Evolutionary conservation across 1,140 invertebrate genomes (phyloP), one percentile per base, ranked within the genome.

Genomic region (Spodoptera litura): DNA sequence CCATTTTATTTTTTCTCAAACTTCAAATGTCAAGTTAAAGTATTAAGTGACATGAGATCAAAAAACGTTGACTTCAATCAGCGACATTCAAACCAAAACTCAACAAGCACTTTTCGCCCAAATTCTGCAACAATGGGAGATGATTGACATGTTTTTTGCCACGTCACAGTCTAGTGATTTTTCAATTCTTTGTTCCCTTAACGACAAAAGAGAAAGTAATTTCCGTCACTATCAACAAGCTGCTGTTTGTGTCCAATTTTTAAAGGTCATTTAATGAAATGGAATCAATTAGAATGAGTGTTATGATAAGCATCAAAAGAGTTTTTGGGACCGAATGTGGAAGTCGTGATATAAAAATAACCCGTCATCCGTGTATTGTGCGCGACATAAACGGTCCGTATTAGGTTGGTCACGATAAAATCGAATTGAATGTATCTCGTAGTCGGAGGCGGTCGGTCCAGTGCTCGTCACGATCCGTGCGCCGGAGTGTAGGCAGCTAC

Each of bases 401-500:
- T 86, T 81, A 83, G 79, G 56, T 80, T 66, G 75, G 77, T 78
- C 64, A 85, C 78, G 85, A 84, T 86, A 87, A 87, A 78, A 87
- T 88, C 79, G 82, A 84, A 81, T 82, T 58, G 82, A 83, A 81
- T 80, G 64, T 58, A 74, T 68, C 58, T 79, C 35, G 66, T 73
- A 86, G 83, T 83, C 83, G 81, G 82, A 84, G 51, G 80, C 78
- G 76, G 77, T 82, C 80, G 80, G 78, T 79, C 78, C 80, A 79
- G 80, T 77, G 83, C 78, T 79, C 88, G 90, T 90, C 87, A 92
- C 88, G 91, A 91, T 83, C 83, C 80, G 79, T 83, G 88, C 85
- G 84, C 87, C 82, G 76, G 83, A 85, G 88, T 89, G 90, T 91
- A 88, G 89, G 91, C 89, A 90, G 87, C 91, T 92, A 94, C 93